A percentile compares a stretch with the other conserved stretches of the same genome.
Evolutionary conservation across 92 coral and sea anemone genomes (phyloP).

Genomic region (Porites rus): DNA sequence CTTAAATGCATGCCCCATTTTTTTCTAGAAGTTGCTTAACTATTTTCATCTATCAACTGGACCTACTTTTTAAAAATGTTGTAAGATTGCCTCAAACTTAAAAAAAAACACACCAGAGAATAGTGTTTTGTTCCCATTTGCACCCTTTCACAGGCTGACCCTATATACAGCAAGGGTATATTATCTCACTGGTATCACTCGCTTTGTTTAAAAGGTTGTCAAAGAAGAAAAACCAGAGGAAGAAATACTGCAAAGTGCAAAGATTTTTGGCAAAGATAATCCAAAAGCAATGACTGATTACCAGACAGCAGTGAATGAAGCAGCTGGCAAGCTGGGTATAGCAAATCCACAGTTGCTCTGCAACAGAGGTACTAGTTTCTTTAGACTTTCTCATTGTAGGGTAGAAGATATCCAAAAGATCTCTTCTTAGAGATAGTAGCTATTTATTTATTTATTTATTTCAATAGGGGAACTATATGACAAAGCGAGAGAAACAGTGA

Average conservation of each 20-base stretch:
- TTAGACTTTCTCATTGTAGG: background rate
- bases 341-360: slow-evolving; percentile 52
- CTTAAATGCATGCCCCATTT: background rate
- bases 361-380: slow-evolving; percentile 49
- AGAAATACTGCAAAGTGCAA: slow-evolving; percentile 21
- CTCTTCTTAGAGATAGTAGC: background rate
- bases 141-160: background rate
- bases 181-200: background rate
- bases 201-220: background rate
- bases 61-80: background rate
- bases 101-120: background rate
- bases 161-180: background rate
- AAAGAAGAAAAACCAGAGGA: slow-evolving; percentile 12
- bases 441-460: slow-evolving; percentile 1
- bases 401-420: background rate
- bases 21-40: background rate
- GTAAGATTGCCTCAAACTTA: background rate
- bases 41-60: background rate
- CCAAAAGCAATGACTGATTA: slow-evolving; percentile 26
- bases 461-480: slow-evolving; percentile 64
- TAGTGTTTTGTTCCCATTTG: background rate
- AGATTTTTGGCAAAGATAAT: slow-evolving; percentile 22
- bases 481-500: slow-evolving; percentile 60
- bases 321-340: slow-evolving; percentile 54
- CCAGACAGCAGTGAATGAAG: slow-evolving; percentile 65